Percentiles rank a stretch among this genome's conserved stretches.
phyloP scores from a whole-genome alignment of 2,797 vertebrate species.

The Eulemur albifrons region DNA sequence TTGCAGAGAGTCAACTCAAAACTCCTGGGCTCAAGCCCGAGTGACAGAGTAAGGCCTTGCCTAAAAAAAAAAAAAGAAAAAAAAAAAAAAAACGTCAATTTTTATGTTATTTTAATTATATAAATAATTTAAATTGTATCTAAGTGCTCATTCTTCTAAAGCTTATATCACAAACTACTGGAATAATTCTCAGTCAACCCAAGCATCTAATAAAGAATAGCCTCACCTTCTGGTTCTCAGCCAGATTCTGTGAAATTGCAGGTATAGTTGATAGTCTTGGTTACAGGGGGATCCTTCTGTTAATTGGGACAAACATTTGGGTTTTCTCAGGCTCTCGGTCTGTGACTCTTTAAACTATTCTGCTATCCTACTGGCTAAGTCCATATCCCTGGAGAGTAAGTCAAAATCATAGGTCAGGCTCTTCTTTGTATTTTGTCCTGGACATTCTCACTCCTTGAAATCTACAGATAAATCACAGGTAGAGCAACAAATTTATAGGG shows the following conservation, averaged over 20 bases:
- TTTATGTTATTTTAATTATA: not conserved
- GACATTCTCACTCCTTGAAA: not conserved
- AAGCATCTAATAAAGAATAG: not conserved
- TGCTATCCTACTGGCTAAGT: not conserved
- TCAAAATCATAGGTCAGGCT: constrained; percentile 2
- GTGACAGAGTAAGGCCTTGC: not conserved
- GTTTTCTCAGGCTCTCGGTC: not conserved
- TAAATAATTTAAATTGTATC: not conserved
- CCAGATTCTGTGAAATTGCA: not conserved
- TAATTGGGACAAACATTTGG: not conserved
- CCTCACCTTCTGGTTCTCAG: not conserved
- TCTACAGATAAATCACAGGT: not conserved
- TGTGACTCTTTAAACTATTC: not conserved
- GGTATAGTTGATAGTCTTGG: not conserved
- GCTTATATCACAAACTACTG: not conserved
- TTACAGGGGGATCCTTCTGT: not conserved
- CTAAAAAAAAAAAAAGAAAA: too few species aligned
- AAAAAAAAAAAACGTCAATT: not conserved
- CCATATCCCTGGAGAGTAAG: not conserved
- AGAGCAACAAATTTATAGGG: not conserved
- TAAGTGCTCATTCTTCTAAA: not conserved
- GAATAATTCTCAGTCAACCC: not conserved
- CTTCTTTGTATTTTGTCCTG: constrained; percentile 11
- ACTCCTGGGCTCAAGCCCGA: not conserved
- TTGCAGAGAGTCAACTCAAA: not conserved